Evolutionary conservation across 2,113 vertebrate species (phyloP), one percentile per base, ranked within the genome.

Genomic region (Romanogobio albipinnatus): DNA sequence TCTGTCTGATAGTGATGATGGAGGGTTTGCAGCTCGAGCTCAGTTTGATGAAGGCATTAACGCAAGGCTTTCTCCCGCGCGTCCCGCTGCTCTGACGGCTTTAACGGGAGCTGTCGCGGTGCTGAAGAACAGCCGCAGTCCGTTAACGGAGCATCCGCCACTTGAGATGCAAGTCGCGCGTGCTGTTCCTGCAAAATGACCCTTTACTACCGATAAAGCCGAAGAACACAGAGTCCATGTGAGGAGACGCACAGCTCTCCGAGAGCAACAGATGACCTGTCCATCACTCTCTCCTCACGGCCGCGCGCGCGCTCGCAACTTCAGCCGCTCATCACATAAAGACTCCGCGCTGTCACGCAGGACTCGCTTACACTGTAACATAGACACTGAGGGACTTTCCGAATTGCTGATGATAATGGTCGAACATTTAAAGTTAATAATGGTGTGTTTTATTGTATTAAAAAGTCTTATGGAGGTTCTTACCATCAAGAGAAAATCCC

Each of bases 401-500:
- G 11, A 59, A 22, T 61, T 43, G 53, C 17, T 56, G 53, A 17
- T 56, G 66, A 43, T 24, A 3, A 1, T 56, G 53, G 6, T 8
- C 7, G 53, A 56, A 22, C 8, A 22, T 7, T 9, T 39, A 8
- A 17, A 14, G 70, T 7, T 45, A 11, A 47, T 47, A 24, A 24
- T 9, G 33, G 11, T 43, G 33, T n/a, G 11, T 19, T n/a, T 11
- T 22, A n/a, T n/a, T 22, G 36, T 0, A 66, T 66, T 29, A 29
- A 66, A 75, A 73, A 73, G 70, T 45, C 39, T 39, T 29, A 29
- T 29, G 29, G 29, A 29, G 29, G 11, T 73, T 56, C 92, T 93
- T 92, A 95, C 94, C 94, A 91, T 95, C 91, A 81, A 95, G 93
- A 66, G 92, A 91, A 88, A 91, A 93, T 91, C 93, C 94, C 6